Percentiles rank a stretch among this genome's conserved stretches.
phyloP scores from a whole-genome alignment of 2,888 invertebrate species.

The Vannuccia rotundouncinata region DNA sequence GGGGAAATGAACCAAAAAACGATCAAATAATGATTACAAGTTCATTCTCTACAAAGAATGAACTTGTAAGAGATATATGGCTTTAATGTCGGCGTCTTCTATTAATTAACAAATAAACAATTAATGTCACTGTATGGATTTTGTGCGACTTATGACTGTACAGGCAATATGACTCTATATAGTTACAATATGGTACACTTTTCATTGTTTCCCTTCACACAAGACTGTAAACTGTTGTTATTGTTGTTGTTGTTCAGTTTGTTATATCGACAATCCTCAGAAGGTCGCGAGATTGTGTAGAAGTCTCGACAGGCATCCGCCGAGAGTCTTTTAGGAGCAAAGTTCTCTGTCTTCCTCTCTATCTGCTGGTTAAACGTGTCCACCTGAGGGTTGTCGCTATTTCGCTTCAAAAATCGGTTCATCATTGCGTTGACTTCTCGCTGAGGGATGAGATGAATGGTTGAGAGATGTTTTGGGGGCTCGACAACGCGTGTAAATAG shows the following conservation, averaged over 20 bases:
- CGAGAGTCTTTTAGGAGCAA: background rate
- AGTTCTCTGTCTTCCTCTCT: background rate
- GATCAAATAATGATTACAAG: too few relatives aligned
- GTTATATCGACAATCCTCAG: background rate
- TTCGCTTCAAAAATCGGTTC: background rate
- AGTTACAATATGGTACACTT: too few relatives aligned
- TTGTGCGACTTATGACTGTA: too few relatives aligned
- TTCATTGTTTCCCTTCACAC: too few relatives aligned
- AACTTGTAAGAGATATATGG: too few relatives aligned
- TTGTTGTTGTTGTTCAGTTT: background rate
- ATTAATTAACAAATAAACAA: too few relatives aligned
- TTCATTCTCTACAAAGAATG: too few relatives aligned
- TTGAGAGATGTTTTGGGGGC: background rate
- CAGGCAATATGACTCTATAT: too few relatives aligned
- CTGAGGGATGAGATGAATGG: background rate
- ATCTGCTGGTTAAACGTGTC: background rate
- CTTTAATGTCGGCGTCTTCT: too few relatives aligned
- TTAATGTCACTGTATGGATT: too few relatives aligned
- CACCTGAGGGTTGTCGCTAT: slow-evolving; percentile 12
- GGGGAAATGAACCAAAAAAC: too few relatives aligned
- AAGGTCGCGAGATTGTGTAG: background rate
- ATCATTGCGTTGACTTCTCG: background rate
- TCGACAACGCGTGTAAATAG: slow-evolving; percentile 4
- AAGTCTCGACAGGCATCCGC: slow-evolving; percentile 1
- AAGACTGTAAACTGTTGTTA: background rate